These are phyloP conservation scores for Elysia crispata DNA, from an alignment of 2,888 invertebrate species.

Conservation along the genomic window DNA sequence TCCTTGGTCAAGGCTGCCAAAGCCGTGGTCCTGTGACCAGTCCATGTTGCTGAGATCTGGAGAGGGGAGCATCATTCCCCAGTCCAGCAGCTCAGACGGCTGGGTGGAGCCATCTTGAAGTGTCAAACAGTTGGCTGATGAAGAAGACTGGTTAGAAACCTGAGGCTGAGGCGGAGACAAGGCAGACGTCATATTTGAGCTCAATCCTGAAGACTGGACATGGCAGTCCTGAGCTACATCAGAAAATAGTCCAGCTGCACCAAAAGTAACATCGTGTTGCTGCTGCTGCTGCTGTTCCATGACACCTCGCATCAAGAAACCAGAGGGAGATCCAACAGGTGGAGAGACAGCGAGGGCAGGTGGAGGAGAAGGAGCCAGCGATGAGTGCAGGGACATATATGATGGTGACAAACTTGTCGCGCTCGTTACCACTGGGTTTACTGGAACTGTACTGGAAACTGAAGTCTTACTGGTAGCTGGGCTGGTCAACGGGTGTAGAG, in stretches of 20 bases:
- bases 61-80: conserved; percentile 63
- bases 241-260: too few relatives aligned
- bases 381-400: too few relatives aligned
- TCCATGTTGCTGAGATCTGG: conserved; percentile 69
- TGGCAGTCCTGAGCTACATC: too few relatives aligned
- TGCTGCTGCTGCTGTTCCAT: too few relatives aligned
- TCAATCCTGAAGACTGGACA: too few relatives aligned
- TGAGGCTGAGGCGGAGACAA: conserved; percentile 16
- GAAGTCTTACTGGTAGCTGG: neutral
- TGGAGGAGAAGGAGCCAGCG: too few relatives aligned
- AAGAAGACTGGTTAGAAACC: neutral
- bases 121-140: conserved; percentile 6
- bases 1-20: conserved; percentile 64
- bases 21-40: conserved; percentile 68
- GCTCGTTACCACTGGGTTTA: conserved; percentile 40
- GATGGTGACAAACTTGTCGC: too few relatives aligned
- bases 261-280: too few relatives aligned
- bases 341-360: too few relatives aligned
- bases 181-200: neutral
- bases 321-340: too few relatives aligned
- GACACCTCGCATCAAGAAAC: too few relatives aligned
- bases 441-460: conserved; percentile 35
- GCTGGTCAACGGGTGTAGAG: conserved; percentile 79
- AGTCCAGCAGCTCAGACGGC: conserved; percentile 62
- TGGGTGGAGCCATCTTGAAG: neutral